Evolutionary conservation across 2,113 vertebrate genomes (phyloP).

Genomic region (Misgurnus anguillicaudatus): DNA sequence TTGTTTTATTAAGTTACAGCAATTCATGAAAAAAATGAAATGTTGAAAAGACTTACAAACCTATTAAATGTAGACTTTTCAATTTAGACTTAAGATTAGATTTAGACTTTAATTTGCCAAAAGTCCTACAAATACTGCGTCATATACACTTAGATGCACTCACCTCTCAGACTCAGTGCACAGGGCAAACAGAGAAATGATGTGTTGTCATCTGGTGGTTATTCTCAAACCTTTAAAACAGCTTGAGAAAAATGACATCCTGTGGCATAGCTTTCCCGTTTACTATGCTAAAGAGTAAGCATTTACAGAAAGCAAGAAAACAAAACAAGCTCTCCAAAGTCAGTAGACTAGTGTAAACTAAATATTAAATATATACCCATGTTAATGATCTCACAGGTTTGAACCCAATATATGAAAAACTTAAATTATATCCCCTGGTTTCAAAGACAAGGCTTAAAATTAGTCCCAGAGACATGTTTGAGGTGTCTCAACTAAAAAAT

Average conservation of each 20-base stretch:
- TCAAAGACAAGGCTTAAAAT: no score
- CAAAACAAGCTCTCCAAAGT: not conserved
- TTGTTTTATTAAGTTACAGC: no score
- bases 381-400: no score
- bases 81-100: no score
- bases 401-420: no score
- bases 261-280: not conserved
- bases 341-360: not conserved
- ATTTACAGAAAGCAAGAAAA: slow-evolving; percentile 6
- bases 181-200: not conserved
- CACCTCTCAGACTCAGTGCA: not conserved
- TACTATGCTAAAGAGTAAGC: no score
- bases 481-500: no score
- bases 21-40: no score
- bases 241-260: not conserved
- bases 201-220: not conserved
- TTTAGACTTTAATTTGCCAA: not conserved
- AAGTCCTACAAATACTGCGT: not conserved
- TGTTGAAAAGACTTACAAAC: no score
- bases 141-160: not conserved
- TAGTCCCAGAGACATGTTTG: no score
- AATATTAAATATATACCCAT: not conserved
- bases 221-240: not conserved
- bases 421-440: no score
- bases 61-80: no score